Conservation (phyloP, 2,888 invertebrate genomes). For the Hartigia nigra region DNA sequence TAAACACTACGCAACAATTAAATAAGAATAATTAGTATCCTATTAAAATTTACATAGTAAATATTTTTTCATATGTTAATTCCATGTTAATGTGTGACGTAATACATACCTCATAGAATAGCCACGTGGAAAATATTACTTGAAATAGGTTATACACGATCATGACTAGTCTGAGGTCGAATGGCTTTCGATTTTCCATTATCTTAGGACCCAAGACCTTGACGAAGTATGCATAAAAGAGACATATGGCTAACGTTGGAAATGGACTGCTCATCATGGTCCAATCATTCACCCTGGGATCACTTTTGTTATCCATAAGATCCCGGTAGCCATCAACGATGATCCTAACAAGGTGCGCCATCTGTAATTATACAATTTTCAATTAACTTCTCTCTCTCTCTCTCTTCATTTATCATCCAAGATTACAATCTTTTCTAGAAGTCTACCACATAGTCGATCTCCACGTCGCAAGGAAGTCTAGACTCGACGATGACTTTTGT, state of each 20-base stretch:
- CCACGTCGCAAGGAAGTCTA: background rate
- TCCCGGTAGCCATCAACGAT: constrained; percentile 77
- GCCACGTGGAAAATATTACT: constrained; percentile 80
- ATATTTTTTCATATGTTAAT: background rate
- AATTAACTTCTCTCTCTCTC: background rate
- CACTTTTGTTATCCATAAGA: constrained; percentile 87
- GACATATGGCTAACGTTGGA: constrained; percentile 80
- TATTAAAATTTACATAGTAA: background rate
- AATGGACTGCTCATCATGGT: constrained; percentile 85
- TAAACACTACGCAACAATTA: constrained; percentile 63
- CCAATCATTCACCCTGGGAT: constrained; percentile 84
- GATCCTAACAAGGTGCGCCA: constrained; percentile 71
- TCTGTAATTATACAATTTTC: constrained; percentile 57
- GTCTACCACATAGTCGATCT: background rate
- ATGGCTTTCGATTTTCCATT: constrained; percentile 89
- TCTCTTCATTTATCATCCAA: background rate
- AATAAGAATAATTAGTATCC: background rate
- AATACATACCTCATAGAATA: constrained; percentile 76
- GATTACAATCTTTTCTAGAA: background rate
- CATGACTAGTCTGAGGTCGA: constrained; percentile 78
- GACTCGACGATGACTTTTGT: background rate
- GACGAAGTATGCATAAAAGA: constrained; percentile 80
- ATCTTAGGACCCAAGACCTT: constrained; percentile 82
- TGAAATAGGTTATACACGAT: constrained; percentile 88
- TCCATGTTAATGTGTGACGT: background rate